Evolutionary conservation across 2,797 vertebrate species (phyloP), one percentile per base, ranked within the genome.

Genomic region (Bryconaethiops microstoma): DNA sequence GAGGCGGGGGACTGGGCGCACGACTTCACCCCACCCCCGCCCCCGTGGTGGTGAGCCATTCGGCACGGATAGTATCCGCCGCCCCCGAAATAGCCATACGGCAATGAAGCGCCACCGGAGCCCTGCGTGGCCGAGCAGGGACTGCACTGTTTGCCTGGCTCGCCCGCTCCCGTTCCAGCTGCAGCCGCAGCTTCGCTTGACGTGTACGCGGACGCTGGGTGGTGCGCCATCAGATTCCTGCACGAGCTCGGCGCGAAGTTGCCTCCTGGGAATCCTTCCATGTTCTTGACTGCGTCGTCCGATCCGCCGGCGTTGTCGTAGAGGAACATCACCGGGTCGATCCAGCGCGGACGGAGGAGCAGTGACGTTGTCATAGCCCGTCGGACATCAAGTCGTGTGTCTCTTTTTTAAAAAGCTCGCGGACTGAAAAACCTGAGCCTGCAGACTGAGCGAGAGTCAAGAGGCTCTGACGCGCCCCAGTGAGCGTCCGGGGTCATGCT

Each of bases 361-460:
- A 98, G 94, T 94, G 97, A 97, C 91, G 97, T 96, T 96, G 97
- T 98, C 97, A 99, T 99, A 98, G 96, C 97, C 96, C 95, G 96
- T 91, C 95, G 94, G 91, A 95, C 97, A 97, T 96, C 92, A 93
- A 96, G 94, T 94, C 94, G 29, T 89, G 87, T 87, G 86, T 86
- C 90, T 91, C 90, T 91, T 92, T 93, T 97, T 96, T 60, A 91
- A 92, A 92, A 83, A 86, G 88, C 82, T 86, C 85, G 87, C 87
- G 92, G 88, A 91, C 95, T 97, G 96, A 97, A 94, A 96, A 95
- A 94, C 92, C 92, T 67, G 91, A 96, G 95, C 95, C 93, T 91
- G 70, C 92, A 90, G 92, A 95, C 92, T 94, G 92, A 81, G 91
- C 87, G 89, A 91, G 89, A 91, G 94, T 95, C 94, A 64, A 94